Evolutionary conservation across 2,113 vertebrate genomes (phyloP).

Genomic region (Cyprinodon brontotheroides): DNA sequence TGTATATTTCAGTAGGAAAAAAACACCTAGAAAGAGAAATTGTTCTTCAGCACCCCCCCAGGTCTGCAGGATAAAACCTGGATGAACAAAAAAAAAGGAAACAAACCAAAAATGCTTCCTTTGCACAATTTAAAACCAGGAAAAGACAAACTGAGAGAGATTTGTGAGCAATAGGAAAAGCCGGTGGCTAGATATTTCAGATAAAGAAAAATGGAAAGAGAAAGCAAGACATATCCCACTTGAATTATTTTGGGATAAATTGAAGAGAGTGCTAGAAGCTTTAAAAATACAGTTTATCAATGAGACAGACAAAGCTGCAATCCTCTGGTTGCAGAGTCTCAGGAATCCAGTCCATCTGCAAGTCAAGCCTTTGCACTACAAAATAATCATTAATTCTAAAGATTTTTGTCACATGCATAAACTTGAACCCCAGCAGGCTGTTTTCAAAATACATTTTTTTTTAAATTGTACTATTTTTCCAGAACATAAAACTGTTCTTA

Average conservation of each 20-base stretch:
- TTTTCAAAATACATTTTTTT: constrained; percentile 42
- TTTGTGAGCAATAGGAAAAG: constrained; percentile 66
- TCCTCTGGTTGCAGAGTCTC: constrained; percentile 51
- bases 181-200: constrained; percentile 66
- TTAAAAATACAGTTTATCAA: constrained; percentile 17
- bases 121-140: constrained; percentile 67
- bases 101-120: constrained; percentile 59
- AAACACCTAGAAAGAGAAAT: constrained; percentile 22
- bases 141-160: constrained; percentile 58
- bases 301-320: constrained; percentile 43
- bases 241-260: constrained; percentile 57
- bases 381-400: constrained; percentile 62
- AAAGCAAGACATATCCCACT: constrained; percentile 30
- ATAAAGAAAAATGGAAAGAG: constrained; percentile 42
- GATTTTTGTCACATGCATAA: constrained; percentile 37
- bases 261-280: constrained; percentile 28
- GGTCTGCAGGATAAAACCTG: constrained; percentile 54
- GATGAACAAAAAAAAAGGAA: constrained; percentile 54
- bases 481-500: constrained; percentile 46
- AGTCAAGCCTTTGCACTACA: constrained; percentile 20
- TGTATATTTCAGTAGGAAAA: constrained; percentile 34
- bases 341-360: constrained; percentile 50
- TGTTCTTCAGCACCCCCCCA: constrained; percentile 53
- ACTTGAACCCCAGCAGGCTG: constrained; percentile 34
- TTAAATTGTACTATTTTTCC: constrained; percentile 48